Conservation (phyloP, 1,140 invertebrate genomes). For the Lepidurus packardi region DNA sequence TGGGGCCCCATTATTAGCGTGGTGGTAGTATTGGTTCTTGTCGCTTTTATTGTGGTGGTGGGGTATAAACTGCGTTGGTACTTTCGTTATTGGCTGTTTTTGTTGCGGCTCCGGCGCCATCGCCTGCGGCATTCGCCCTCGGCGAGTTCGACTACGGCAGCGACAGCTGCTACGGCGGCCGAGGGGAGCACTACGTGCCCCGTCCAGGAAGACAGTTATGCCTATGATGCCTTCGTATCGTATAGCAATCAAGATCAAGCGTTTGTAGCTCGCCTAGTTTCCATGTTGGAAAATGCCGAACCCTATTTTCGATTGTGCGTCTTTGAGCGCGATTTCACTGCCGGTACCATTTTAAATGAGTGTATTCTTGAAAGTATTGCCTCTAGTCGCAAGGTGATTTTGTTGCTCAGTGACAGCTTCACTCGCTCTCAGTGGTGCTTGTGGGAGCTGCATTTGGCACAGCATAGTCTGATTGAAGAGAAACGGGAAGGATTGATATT, state of each 20-base stretch:
- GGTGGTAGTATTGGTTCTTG: constrained; percentile 41
- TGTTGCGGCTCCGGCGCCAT: constrained; percentile 48
- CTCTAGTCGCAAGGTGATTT: constrained; percentile 54
- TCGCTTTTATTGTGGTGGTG: constrained; percentile 40
- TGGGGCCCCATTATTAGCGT: constrained; percentile 45
- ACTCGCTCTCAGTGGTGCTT: constrained; percentile 60
- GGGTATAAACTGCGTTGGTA: constrained; percentile 48
- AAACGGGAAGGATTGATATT: constrained; percentile 54
- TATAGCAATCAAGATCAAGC: constrained; percentile 58
- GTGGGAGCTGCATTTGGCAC: constrained; percentile 58
- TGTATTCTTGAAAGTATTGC: constrained; percentile 55
- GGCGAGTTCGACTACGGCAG: background rate
- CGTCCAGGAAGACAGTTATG: constrained; percentile 41
- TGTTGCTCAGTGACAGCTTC: constrained; percentile 59
- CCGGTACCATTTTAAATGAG: constrained; percentile 56
- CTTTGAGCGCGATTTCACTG: constrained; percentile 59
- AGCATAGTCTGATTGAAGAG: constrained; percentile 45
- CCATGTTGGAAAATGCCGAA: constrained; percentile 51
- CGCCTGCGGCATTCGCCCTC: constrained; percentile 36
- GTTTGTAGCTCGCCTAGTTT: constrained; percentile 54
- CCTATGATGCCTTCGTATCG: constrained; percentile 61
- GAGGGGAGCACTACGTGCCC: constrained; percentile 14
- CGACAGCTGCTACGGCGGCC: constrained; percentile 6
- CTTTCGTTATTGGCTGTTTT: constrained; percentile 52
- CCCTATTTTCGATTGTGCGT: constrained; percentile 56